Percentiles rank a stretch among this genome's conserved stretches.
Conservation (phyloP, 64 coral and sea anemone genomes). For the Stichodactyla mertensii region DNA sequence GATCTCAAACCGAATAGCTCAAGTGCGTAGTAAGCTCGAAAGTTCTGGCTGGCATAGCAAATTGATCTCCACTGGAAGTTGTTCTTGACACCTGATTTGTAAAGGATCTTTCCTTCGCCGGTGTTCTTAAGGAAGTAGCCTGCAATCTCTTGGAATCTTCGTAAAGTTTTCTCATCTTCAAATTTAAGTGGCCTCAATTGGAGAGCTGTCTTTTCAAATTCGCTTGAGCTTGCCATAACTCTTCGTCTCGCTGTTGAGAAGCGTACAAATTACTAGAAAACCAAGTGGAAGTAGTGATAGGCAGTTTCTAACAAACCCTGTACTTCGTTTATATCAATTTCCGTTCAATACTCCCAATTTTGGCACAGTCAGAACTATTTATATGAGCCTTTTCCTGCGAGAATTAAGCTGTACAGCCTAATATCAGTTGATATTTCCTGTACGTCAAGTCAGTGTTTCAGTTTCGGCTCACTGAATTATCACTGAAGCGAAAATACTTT, state of each 20-base stretch:
- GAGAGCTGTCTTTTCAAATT: neutral
- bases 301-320: neutral
- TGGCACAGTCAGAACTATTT: neutral
- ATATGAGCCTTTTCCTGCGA: neutral
- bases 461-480: neutral
- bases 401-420: neutral
- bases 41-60: constrained; percentile 60
- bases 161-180: neutral
- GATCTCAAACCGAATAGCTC: constrained; percentile 37
- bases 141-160: constrained; percentile 7
- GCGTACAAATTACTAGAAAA: neutral
- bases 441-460: neutral
- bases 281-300: too few relatives aligned
- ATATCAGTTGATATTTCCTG: neutral
- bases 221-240: neutral
- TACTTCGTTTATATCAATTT: neutral
- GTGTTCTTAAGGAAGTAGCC: constrained; percentile 28
- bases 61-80: constrained; percentile 46
- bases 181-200: neutral
- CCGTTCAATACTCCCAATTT: neutral
- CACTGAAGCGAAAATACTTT: constrained; percentile 2
- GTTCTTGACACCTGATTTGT: constrained; percentile 37
- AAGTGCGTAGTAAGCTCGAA: constrained; percentile 54
- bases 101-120: constrained; percentile 45
- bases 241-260: neutral